Percentiles rank a stretch among this genome's conserved stretches.
phyloP scores from a whole-genome alignment of 2,888 invertebrate genomes.

The Podabrus alpinus region DNA sequence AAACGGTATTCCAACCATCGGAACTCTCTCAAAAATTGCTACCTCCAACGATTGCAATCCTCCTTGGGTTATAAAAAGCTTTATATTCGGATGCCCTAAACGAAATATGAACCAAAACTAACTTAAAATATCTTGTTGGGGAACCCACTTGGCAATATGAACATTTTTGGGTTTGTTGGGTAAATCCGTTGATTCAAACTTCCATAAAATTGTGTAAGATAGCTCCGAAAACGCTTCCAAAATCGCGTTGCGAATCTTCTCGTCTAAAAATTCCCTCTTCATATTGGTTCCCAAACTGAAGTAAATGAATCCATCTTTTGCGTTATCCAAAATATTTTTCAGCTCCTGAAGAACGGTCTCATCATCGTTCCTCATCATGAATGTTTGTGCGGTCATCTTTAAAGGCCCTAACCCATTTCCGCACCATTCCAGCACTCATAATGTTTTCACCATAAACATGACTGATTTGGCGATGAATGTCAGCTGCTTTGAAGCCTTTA shows the following conservation, averaged over 20 bases:
- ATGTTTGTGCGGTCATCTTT: too few relatives aligned
- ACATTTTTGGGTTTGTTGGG: background rate
- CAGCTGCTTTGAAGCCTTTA: too few relatives aligned
- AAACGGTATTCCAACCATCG: background rate
- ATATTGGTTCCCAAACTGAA: background rate
- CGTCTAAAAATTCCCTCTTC: background rate
- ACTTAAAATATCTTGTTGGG: background rate
- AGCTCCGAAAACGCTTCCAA: background rate
- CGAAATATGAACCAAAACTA: too few relatives aligned
- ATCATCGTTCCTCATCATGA: too few relatives aligned
- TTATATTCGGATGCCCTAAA: too few relatives aligned
- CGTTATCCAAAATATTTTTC: background rate
- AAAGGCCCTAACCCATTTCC: too few relatives aligned
- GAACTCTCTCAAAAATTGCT: background rate
- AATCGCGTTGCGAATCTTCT: background rate
- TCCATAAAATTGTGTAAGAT: background rate
- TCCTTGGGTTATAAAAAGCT: background rate
- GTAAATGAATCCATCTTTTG: background rate
- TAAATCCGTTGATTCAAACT: background rate
- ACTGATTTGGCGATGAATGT: too few relatives aligned
- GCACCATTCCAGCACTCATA: too few relatives aligned
- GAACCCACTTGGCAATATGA: background rate
- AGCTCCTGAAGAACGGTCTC: background rate
- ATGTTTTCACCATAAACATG: too few relatives aligned
- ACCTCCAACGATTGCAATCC: background rate